A percentile compares a stretch with the other conserved stretches of the same genome.
Conservation (phyloP, 2,888 invertebrate species). For the Lasioglossum marginatum region DNA sequence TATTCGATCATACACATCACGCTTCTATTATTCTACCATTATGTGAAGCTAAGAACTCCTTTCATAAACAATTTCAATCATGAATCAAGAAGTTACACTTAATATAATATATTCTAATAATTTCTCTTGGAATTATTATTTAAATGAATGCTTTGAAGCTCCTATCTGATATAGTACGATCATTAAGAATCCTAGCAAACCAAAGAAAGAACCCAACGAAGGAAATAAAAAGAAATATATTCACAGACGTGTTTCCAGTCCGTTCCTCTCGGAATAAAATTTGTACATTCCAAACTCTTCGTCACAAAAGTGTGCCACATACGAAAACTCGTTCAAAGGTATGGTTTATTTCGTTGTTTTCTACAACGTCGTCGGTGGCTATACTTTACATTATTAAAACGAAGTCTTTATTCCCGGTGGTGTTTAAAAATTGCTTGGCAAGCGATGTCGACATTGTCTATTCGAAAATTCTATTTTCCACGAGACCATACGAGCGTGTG, state of each 20-base stretch:
- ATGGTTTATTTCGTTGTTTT: background rate
- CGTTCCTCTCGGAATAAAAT: background rate
- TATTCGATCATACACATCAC: no score
- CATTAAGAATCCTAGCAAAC: no score
- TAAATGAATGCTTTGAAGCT: background rate
- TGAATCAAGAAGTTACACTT: background rate
- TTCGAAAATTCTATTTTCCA: constrained; percentile 3
- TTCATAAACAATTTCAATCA: background rate
- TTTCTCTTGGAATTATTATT: background rate
- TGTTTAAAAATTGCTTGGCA: background rate
- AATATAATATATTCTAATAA: background rate
- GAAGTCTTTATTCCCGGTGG: background rate
- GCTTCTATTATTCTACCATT: no score
- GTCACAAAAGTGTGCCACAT: background rate
- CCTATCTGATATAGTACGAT: no score
- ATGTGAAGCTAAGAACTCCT: no score
- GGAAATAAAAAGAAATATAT: background rate
- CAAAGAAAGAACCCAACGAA: background rate
- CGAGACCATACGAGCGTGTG: background rate
- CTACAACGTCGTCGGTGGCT: background rate
- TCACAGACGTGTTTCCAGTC: background rate
- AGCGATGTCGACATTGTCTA: background rate
- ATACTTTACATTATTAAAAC: background rate
- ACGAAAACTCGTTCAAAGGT: background rate
- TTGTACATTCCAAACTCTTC: background rate